Evolutionary conservation across 2,888 invertebrate species (phyloP), one percentile per base, ranked within the genome.

Genomic region (Ferdinandea cuprea): DNA sequence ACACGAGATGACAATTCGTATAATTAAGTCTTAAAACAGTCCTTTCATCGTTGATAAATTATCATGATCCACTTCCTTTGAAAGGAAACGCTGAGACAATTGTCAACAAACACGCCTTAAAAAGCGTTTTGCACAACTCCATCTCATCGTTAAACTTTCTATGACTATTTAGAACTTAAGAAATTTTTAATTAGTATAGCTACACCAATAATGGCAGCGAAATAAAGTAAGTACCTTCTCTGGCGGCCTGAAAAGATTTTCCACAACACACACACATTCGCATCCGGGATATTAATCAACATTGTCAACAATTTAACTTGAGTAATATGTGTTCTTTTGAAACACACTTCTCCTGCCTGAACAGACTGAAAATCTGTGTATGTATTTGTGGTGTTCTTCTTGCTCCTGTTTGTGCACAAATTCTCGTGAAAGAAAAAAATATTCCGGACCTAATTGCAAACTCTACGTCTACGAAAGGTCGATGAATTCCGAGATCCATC

Each of bases 301-400:
- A 59, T 50, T 61, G 71, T 71, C 71, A 71, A 71, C 71, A 71
- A 48, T 52, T 71, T 52, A 42, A 52, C 48, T 52, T n/a, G 58
- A 37, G 68, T 44, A 68, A 68, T 68, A 44, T 56, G n/a, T n/a
- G n/a, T n/a, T 35, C 9, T 56, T 46, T 56, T n/a, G n/a, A n/a
- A 56, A 56, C 21, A 30, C 25, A 56, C 37, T 21, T 25, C 25
- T 68, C 68, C 17, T 8, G 35, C 58, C n/a, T n/a, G n/a, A n/a
- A n/a, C n/a, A n/a, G n/a, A 17, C 52, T 30, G 17, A 50, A 50
- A 17, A n/a, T 42, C n/a, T n/a, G n/a, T n/a, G n/a, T n/a, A n/a
- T n/a, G n/a, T n/a, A n/a, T n/a, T n/a, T n/a, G n/a, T n/a, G 40
- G 59, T 37, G 30, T 15, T 35, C 30, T 13, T 35, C 50, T 11